phyloP scores from a whole-genome alignment of 2,113 vertebrate species.

The Poeciliopsis prolifica region DNA sequence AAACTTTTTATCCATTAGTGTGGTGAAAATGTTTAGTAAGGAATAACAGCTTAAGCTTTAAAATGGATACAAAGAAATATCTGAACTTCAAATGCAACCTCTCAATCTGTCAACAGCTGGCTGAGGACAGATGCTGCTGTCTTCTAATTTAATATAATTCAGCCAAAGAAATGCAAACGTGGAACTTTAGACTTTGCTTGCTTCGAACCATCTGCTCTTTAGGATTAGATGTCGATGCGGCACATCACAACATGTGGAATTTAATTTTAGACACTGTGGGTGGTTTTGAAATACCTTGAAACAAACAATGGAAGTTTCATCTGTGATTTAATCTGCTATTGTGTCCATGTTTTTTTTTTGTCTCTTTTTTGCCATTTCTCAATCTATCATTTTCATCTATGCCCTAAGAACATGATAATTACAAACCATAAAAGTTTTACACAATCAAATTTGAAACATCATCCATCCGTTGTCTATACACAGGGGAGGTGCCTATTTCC shows the following conservation, averaged over 20 bases:
- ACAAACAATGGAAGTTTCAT: neutral
- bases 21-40: neutral
- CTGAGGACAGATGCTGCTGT: conserved; percentile 34
- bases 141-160: conserved; percentile 63
- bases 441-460: neutral
- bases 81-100: neutral
- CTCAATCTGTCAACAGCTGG: conserved; percentile 44
- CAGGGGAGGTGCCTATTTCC: neutral
- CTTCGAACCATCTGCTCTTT: conserved; percentile 65
- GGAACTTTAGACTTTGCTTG: conserved; percentile 59
- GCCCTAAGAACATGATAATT: neutral
- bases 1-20: neutral
- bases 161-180: conserved; percentile 45
- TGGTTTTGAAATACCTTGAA: neutral
- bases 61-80: neutral
- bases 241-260: conserved; percentile 8
- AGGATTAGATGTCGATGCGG: conserved; percentile 32
- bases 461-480: neutral
- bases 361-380: neutral
- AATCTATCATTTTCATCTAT: neutral
- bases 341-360: neutral
- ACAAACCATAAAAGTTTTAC: neutral
- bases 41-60: neutral
- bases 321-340: neutral
- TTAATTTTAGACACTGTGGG: neutral